phyloP scores from a whole-genome alignment of 2,888 invertebrate species.

The Phaedon cochleariae region DNA sequence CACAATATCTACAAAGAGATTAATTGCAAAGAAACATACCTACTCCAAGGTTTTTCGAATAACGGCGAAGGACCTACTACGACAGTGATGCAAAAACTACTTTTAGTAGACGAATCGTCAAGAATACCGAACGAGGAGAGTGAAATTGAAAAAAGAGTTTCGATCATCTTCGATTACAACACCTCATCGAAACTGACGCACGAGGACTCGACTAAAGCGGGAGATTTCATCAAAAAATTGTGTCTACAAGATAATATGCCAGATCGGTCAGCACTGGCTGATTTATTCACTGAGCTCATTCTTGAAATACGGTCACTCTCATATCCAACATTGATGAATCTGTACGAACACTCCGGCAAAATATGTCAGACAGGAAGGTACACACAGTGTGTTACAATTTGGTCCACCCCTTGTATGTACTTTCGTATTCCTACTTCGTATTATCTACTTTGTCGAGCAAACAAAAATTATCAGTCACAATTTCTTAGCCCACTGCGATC shows the following conservation, averaged over 20 bases:
- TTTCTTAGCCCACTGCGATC: too few relatives aligned
- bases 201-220: constrained; percentile 75
- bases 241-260: constrained; percentile 70
- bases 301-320: constrained; percentile 74
- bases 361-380: constrained; percentile 78
- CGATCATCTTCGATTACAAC: constrained; percentile 77
- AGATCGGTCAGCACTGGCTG: constrained; percentile 70
- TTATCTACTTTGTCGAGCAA: too few relatives aligned
- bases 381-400: too few relatives aligned
- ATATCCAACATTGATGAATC: constrained; percentile 72
- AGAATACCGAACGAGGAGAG: constrained; percentile 63
- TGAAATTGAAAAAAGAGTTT: constrained; percentile 68
- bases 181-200: constrained; percentile 72
- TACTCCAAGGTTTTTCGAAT: constrained; percentile 80
- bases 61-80: constrained; percentile 77
- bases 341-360: constrained; percentile 70
- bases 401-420: too few relatives aligned
- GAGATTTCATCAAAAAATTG: constrained; percentile 75
- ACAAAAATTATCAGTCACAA: too few relatives aligned
- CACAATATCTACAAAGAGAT: constrained; percentile 78
- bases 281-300: constrained; percentile 71
- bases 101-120: constrained; percentile 66
- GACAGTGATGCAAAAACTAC: constrained; percentile 68
- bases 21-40: constrained; percentile 75
- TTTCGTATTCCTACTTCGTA: too few relatives aligned